Conservation (phyloP, 2,888 invertebrate species). For the Agrotis segetum region DNA sequence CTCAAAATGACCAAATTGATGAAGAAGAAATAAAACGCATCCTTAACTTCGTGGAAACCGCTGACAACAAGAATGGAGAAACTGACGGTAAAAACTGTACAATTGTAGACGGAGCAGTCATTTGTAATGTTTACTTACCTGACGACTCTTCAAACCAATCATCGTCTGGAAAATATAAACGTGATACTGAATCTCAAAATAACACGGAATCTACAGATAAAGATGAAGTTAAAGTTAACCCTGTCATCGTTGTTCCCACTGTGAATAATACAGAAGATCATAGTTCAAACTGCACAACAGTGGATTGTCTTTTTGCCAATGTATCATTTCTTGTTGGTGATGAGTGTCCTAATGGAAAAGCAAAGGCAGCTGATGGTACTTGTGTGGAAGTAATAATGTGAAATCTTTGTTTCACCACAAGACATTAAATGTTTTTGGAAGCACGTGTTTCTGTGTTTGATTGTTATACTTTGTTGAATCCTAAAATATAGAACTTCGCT, state of each 20-base stretch:
- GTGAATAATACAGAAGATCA: too few species aligned
- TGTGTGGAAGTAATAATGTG: not conserved
- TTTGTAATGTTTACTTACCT: conserved; percentile 36
- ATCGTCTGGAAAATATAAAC: conserved; percentile 6
- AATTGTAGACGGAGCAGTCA: not conserved
- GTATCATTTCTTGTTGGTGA: not conserved
- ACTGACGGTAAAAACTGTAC: conserved; percentile 15
- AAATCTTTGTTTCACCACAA: not conserved
- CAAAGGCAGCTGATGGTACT: not conserved
- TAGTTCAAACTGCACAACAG: not conserved
- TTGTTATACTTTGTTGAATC: not conserved
- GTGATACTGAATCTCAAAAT: conserved; percentile 16
- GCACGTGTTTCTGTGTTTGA: not conserved
- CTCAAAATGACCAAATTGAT: not conserved
- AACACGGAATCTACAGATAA: not conserved
- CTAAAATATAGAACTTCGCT: not conserved
- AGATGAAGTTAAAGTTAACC: not conserved
- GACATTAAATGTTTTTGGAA: not conserved
- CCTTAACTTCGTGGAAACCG: not conserved
- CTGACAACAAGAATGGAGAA: not conserved
- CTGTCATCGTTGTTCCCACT: not conserved
- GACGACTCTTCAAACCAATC: not conserved
- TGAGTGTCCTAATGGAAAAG: not conserved
- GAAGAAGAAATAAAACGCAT: conserved; percentile 4
- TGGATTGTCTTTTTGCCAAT: not conserved